Evolutionary conservation across 2,113 vertebrate genomes (phyloP).

Genomic region (western clawed frog (Xenopus tropicalis)): DNA sequence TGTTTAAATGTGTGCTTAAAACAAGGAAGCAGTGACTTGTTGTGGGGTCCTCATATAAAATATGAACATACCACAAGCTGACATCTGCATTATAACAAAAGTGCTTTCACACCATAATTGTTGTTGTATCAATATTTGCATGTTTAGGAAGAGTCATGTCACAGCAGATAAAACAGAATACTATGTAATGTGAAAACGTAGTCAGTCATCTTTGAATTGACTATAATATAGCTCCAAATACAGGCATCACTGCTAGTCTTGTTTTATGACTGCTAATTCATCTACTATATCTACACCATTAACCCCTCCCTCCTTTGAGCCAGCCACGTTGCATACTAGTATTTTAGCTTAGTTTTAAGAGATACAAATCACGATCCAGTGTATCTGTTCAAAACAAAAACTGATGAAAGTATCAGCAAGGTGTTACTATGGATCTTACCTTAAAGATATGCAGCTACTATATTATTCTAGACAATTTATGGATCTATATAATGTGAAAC

Average conservation of each 20-base stretch:
- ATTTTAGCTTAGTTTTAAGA: neutral
- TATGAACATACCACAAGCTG: neutral
- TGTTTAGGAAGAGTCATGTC: no score
- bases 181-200: neutral
- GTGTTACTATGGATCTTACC: no score
- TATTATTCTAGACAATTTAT: no score
- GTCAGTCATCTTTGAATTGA: neutral
- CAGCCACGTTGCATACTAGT: neutral
- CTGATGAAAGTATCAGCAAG: no score
- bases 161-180: no score
- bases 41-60: neutral
- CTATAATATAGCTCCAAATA: neutral
- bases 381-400: no score
- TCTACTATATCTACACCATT: conserved; percentile 13
- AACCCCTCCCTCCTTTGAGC: conserved; percentile 25
- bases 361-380: neutral
- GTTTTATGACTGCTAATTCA: conserved; percentile 9
- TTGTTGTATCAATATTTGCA: no score
- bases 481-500: no score
- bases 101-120: no score
- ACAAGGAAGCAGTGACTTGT: conserved; percentile 22
- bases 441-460: no score
- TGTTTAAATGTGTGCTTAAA: conserved; percentile 29
- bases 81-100: no score
- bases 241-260: conserved; percentile 33